Percentiles rank a stretch among this genome's conserved stretches.
These are phyloP conservation scores for Romanogobio albipinnatus DNA, from an alignment of 2,113 vertebrate species.

Conservation along the genomic window DNA sequence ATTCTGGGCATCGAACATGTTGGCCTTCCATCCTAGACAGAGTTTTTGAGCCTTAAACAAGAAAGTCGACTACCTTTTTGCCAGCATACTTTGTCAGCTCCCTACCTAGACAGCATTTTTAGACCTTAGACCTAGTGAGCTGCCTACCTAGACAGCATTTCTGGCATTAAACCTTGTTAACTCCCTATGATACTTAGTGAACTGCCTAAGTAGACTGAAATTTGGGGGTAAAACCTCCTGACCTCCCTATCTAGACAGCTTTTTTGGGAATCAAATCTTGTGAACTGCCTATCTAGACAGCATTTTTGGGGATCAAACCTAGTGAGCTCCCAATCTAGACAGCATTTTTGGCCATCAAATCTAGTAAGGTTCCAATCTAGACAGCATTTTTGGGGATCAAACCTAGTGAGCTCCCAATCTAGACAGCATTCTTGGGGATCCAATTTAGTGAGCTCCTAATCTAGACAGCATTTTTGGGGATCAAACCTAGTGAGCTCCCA, in stretches of 20 bases:
- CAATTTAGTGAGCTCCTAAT: too few species aligned
- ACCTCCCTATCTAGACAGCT: background rate
- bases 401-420: background rate
- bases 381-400: background rate
- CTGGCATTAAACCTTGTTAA: background rate
- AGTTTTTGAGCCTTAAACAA: background rate
- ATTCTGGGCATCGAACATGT: background rate
- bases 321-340: background rate
- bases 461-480: too few species aligned
- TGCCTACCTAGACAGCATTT: background rate
- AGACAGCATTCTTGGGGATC: too few species aligned
- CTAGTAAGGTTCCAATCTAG: background rate
- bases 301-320: background rate
- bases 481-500: too few species aligned
- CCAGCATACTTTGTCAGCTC: background rate
- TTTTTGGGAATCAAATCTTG: background rate
- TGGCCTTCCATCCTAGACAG: background rate
- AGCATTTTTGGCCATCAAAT: background rate
- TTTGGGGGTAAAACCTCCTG: background rate
- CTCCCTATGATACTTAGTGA: background rate
- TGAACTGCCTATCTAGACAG: background rate
- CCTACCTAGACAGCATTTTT: background rate
- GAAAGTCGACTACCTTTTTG: background rate
- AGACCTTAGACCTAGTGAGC: background rate
- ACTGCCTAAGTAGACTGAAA: background rate